These are phyloP conservation scores for Rhingia rostrata DNA, from an alignment of 2,888 invertebrate genomes.

Conservation along the genomic window DNA sequence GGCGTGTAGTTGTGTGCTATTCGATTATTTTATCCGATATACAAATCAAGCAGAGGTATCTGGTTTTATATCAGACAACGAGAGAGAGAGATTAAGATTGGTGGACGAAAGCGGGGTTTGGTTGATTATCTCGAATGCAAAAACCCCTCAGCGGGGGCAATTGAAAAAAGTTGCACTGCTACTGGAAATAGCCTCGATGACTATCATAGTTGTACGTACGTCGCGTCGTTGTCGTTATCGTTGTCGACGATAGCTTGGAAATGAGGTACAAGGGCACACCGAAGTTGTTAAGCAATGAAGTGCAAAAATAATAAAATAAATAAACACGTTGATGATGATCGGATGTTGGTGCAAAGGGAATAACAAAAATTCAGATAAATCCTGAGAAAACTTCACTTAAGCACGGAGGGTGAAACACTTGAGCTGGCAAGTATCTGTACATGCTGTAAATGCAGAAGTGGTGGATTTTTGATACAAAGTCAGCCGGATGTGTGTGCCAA, in stretches of 20 bases:
- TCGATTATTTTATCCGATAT: slow-evolving; percentile 21
- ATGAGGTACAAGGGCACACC: slow-evolving; percentile 72
- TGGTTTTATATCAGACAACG: slow-evolving; percentile 14
- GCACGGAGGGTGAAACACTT: slow-evolving; percentile 24
- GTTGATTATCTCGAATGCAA: slow-evolving; percentile 36
- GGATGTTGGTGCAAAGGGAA: slow-evolving; percentile 27
- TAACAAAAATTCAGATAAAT: slow-evolving; percentile 25
- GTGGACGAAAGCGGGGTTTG: slow-evolving; percentile 24
- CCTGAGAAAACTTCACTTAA: slow-evolving; percentile 59
- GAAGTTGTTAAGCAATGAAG: slow-evolving; percentile 67
- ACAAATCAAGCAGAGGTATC: slow-evolving; percentile 27
- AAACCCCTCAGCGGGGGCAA: slow-evolving; percentile 36
- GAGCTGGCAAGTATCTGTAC: slow-evolving; percentile 3
- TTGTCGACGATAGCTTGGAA: slow-evolving; percentile 51
- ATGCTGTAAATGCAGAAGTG: background rate
- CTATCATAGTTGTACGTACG: background rate
- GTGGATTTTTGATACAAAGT: background rate
- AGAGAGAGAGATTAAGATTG: slow-evolving; percentile 6
- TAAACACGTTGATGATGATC: slow-evolving; percentile 34
- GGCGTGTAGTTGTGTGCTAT: slow-evolving; percentile 28
- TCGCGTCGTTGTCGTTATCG: background rate
- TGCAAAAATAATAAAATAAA: slow-evolving; percentile 65
- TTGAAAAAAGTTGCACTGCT: slow-evolving; percentile 66
- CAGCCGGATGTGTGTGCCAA: slow-evolving; percentile 38
- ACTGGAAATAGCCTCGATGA: slow-evolving; percentile 43